Conservation (phyloP, 2,113 vertebrate species). For the Oreocharis arfaki region DNA sequence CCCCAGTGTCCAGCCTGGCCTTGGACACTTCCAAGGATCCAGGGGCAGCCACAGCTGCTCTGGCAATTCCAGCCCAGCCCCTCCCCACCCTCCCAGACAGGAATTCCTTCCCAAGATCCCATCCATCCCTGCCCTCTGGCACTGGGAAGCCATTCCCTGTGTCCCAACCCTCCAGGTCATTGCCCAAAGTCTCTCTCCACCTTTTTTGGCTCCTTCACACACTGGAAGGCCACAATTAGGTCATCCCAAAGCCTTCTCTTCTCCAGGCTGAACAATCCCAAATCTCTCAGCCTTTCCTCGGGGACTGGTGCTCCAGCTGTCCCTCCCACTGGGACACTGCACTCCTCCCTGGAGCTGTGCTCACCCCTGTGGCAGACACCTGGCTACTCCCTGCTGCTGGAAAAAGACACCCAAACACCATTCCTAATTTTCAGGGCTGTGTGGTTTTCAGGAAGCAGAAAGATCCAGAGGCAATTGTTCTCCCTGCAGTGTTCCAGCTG, state of each 20-base stretch:
- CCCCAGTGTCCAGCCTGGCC: fast-evolving
- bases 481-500: slow-evolving; percentile 38
- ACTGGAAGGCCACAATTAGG: background rate
- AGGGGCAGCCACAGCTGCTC: background rate
- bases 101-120: background rate
- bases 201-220: background rate
- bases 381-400: background rate
- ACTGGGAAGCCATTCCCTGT: background rate
- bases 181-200: background rate
- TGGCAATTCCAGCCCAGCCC: fast-evolving
- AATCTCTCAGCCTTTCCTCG: background rate
- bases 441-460: background rate
- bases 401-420: background rate
- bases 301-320: background rate
- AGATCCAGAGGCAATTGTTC: background rate
- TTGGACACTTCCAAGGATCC: background rate
- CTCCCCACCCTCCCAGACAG: background rate
- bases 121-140: fast-evolving
- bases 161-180: background rate
- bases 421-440: background rate
- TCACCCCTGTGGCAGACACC: background rate
- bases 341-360: background rate
- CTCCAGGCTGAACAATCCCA: background rate
- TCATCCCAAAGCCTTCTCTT: background rate
- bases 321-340: background rate